Conservation (phyloP, 1,140 invertebrate species). For the Drosophila lini region DNA sequence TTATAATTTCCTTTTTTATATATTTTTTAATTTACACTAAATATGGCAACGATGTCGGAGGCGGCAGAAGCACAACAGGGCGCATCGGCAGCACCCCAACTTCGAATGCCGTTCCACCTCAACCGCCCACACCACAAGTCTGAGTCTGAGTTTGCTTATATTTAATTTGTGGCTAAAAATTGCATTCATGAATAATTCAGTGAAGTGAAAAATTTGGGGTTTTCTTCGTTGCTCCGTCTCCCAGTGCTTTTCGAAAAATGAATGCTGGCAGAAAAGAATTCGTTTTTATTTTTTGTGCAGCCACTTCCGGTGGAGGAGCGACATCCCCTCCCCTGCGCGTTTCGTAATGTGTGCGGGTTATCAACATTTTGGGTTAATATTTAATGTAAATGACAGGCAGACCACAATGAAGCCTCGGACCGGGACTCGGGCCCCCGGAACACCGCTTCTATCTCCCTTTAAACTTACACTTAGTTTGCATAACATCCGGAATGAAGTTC, state of each 20-base stretch:
- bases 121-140: conserved; percentile 9
- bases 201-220: conserved; percentile 77
- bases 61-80: conserved; percentile 51
- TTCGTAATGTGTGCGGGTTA: conserved; percentile 71
- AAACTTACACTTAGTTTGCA: conserved; percentile 52
- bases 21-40: conserved; percentile 73
- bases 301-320: conserved; percentile 36
- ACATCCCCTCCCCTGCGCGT: conserved; percentile 10
- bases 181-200: conserved; percentile 82
- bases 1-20: conserved; percentile 8
- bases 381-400: conserved; percentile 73
- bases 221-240: conserved; percentile 39
- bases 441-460: not conserved
- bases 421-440: not conserved
- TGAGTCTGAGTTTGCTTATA: conserved; percentile 63
- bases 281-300: conserved; percentile 54
- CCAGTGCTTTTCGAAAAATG: conserved; percentile 42
- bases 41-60: conserved; percentile 67
- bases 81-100: conserved; percentile 28
- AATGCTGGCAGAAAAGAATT: conserved; percentile 54
- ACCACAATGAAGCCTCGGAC: conserved; percentile 53
- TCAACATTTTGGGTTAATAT: conserved; percentile 80
- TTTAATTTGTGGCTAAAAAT: conserved; percentile 82
- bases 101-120: not conserved
- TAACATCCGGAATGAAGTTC: conserved; percentile 29